Evolutionary conservation across 2,797 vertebrate genomes (phyloP).

Genomic region (Phalanger gymnotis): DNA sequence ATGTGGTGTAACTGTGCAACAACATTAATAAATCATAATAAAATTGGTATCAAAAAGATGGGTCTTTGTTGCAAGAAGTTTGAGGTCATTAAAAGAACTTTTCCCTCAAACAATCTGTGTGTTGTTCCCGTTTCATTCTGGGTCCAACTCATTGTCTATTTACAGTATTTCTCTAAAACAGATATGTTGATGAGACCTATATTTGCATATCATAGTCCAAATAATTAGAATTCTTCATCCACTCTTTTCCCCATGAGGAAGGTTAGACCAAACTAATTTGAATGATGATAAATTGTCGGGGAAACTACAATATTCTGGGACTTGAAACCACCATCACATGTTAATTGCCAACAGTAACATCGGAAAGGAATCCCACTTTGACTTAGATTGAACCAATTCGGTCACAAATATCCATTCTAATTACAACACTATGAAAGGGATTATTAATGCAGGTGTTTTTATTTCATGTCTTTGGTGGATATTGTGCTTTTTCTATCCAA

Average conservation of each 20-base stretch:
- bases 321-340: background rate
- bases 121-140: background rate
- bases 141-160: background rate
- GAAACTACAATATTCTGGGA: background rate
- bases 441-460: background rate
- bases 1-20: background rate
- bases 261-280: background rate
- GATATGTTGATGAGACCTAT: background rate
- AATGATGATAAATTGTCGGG: background rate
- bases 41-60: background rate
- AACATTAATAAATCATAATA: background rate
- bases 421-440: background rate
- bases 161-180: background rate
- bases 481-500: background rate
- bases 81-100: background rate
- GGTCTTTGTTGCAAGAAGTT: background rate
- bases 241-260: no score
- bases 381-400: background rate
- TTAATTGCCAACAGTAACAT: background rate
- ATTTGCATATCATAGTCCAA: background rate
- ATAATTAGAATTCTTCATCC: background rate
- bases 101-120: background rate
- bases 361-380: background rate
- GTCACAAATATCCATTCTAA: background rate
- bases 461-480: background rate